Conservation (phyloP, 2,797 vertebrate species). For the Hydrolagus colliei region DNA sequence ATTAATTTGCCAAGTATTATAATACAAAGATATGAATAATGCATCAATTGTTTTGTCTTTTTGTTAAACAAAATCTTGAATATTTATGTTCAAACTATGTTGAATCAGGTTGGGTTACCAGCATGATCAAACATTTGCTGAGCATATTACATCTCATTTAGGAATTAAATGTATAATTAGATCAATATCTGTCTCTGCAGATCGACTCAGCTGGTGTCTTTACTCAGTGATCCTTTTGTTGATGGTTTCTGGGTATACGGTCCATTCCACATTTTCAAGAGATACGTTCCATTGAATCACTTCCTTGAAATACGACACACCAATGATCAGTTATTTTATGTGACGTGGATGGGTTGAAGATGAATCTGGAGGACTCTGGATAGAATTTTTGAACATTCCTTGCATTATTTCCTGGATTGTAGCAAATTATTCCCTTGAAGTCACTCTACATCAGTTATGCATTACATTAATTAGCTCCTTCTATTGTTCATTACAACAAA, state of each 20-base stretch:
- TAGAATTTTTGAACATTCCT: not conserved
- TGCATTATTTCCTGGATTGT: not conserved
- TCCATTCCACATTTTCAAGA: not conserved
- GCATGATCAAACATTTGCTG: conserved; percentile 11
- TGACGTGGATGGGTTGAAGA: too few species aligned
- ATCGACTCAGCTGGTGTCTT: not conserved
- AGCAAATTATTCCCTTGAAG: not conserved
- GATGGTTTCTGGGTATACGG: not conserved
- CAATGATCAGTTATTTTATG: not conserved
- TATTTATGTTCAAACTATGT: not conserved
- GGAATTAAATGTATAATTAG: conserved; percentile 1
- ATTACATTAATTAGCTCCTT: not conserved
- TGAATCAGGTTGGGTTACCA: not conserved
- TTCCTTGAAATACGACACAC: not conserved
- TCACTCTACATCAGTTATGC: not conserved
- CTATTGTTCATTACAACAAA: not conserved
- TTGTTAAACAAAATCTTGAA: conserved; percentile 1
- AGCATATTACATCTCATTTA: conserved; percentile 5
- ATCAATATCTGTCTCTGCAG: not conserved
- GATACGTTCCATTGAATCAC: not conserved
- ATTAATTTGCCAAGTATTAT: not conserved
- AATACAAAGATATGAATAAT: not conserved
- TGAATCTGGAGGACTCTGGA: not conserved
- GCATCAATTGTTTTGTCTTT: not conserved
- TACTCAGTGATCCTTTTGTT: not conserved